phyloP scores from a whole-genome alignment of 2,113 vertebrate species.

The Chionomys nivalis region DNA sequence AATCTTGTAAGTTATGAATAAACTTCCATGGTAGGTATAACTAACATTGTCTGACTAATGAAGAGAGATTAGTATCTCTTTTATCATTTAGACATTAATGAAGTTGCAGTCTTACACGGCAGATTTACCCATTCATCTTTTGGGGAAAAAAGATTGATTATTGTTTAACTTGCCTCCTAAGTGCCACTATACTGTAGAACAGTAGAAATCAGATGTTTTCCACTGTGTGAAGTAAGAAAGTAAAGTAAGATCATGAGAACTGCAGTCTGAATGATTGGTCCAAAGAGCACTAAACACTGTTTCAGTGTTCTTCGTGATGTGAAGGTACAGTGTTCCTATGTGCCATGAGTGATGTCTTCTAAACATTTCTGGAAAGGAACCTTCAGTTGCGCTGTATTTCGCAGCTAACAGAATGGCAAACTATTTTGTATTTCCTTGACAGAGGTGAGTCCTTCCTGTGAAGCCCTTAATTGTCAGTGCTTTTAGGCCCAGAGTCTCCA shows the following conservation, averaged over 20 bases:
- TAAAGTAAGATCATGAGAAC: neutral
- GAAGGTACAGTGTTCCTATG: neutral
- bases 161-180: constrained; percentile 88
- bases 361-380: neutral
- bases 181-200: constrained; percentile 83
- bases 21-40: constrained; percentile 76
- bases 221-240: neutral
- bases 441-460: fast-evolving
- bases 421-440: neutral
- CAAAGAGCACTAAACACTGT: neutral
- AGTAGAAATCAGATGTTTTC: constrained; percentile 6
- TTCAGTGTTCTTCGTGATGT: neutral
- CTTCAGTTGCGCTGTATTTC: neutral
- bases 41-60: constrained; percentile 82
- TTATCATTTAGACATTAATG: constrained; percentile 94
- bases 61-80: constrained; percentile 84
- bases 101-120: constrained; percentile 87
- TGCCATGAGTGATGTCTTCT: neutral
- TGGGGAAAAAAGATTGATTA: constrained; percentile 91
- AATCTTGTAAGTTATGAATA: constrained; percentile 78
- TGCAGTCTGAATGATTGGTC: neutral
- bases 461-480: fast-evolving
- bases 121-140: constrained; percentile 89
- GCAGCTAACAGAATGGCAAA: neutral
- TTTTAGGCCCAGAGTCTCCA: neutral